Evolutionary conservation across 2,888 invertebrate genomes (phyloP).

Genomic region (Chironomus riparius): DNA sequence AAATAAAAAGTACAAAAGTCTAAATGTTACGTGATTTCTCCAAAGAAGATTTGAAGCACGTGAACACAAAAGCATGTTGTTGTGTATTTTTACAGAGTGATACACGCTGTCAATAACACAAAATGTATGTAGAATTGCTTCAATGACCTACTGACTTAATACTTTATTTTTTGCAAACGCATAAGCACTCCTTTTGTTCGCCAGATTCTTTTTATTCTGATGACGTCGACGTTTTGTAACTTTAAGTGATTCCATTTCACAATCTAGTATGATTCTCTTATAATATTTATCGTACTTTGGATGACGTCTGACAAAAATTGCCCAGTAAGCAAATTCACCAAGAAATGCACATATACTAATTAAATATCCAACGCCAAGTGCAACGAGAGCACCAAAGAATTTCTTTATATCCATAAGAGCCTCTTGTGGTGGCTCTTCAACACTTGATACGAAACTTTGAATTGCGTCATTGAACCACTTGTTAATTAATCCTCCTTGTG

Average conservation of each 20-base stretch:
- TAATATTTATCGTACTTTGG: slow-evolving; percentile 62
- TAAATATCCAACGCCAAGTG: slow-evolving; percentile 59
- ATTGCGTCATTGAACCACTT: slow-evolving; percentile 74
- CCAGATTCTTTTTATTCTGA: neutral
- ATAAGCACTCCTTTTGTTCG: neutral
- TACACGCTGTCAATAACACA: too few relatives aligned
- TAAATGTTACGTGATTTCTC: too few relatives aligned
- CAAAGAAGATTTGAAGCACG: too few relatives aligned
- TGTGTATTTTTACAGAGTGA: too few relatives aligned
- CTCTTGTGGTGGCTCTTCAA: slow-evolving; percentile 53
- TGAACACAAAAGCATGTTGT: too few relatives aligned
- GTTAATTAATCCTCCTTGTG: slow-evolving; percentile 65
- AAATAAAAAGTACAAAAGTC: too few relatives aligned
- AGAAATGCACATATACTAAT: slow-evolving; percentile 49
- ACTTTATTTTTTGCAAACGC: neutral
- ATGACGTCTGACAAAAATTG: slow-evolving; percentile 53
- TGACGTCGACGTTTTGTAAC: neutral
- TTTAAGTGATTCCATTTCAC: neutral
- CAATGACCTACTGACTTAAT: neutral
- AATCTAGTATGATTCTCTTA: neutral
- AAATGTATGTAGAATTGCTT: neutral
- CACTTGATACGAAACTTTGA: slow-evolving; percentile 47
- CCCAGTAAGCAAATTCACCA: slow-evolving; percentile 59
- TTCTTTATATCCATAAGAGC: slow-evolving; percentile 70
- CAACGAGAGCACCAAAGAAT: slow-evolving; percentile 66